A percentile compares a stretch with the other conserved stretches of the same genome.
Conservation (phyloP, 2,888 invertebrate genomes). For the Campopleginae sp. region DNA sequence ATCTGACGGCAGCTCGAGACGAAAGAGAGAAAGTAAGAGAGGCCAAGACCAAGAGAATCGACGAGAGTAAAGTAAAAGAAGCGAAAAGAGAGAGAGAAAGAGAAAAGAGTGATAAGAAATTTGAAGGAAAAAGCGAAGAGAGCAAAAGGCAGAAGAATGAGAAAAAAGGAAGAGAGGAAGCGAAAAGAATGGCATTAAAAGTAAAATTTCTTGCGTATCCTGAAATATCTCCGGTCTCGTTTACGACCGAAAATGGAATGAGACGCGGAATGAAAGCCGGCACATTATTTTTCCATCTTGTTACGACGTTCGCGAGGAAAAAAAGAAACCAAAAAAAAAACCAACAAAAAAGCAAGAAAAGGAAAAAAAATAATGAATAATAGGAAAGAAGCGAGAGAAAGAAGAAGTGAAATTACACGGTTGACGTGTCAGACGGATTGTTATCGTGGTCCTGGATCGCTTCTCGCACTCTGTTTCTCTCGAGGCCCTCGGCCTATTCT, state of each 20-base stretch:
- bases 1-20: slow-evolving; percentile 62
- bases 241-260: slow-evolving; percentile 47
- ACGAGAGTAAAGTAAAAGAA: slow-evolving; percentile 24
- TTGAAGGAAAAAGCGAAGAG: background rate
- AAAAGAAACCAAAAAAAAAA: slow-evolving; percentile 38
- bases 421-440: slow-evolving; percentile 67
- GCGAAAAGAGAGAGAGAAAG: slow-evolving; percentile 35
- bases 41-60: slow-evolving; percentile 19
- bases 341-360: background rate
- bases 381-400: background rate
- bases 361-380: background rate
- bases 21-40: slow-evolving; percentile 35
- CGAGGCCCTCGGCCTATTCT: background rate
- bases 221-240: slow-evolving; percentile 42
- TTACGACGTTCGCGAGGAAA: slow-evolving; percentile 68
- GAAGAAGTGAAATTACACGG: slow-evolving; percentile 63
- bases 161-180: slow-evolving; percentile 61
- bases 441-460: slow-evolving; percentile 58
- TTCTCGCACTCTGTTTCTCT: slow-evolving; percentile 9
- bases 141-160: slow-evolving; percentile 21
- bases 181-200: slow-evolving; percentile 54
- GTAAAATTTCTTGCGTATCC: slow-evolving; percentile 50
- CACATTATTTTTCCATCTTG: slow-evolving; percentile 70
- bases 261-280: slow-evolving; percentile 29
- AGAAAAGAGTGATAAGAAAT: slow-evolving; percentile 56